phyloP scores from a whole-genome alignment of 2,113 vertebrate species.

The Ochotona curzoniae region DNA sequence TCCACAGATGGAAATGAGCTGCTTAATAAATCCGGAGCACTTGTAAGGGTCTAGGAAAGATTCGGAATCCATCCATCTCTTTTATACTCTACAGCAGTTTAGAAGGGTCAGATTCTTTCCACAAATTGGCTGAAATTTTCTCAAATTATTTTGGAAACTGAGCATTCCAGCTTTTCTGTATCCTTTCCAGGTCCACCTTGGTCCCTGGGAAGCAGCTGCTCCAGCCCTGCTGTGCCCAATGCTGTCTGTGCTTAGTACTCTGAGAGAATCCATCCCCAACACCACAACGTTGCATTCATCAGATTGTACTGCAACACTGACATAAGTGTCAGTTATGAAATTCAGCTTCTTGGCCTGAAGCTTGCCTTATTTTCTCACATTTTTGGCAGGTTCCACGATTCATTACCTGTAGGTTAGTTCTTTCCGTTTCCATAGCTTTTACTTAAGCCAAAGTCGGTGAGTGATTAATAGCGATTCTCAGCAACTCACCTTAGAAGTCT shows the following conservation, averaged over 20 bases:
- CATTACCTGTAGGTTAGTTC: neutral
- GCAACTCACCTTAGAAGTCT: neutral
- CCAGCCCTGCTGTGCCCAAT: neutral
- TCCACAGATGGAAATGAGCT: slow-evolving; percentile 1
- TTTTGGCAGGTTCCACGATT: neutral
- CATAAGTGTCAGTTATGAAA: neutral
- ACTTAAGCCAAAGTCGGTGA: neutral
- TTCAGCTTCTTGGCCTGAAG: neutral
- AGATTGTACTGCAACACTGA: neutral
- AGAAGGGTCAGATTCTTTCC: slow-evolving; percentile 2
- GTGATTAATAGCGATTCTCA: neutral
- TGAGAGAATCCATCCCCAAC: neutral
- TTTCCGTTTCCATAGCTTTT: neutral
- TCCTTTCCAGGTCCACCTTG: neutral
- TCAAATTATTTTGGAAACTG: slow-evolving; percentile 40
- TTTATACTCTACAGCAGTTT: slow-evolving; percentile 34
- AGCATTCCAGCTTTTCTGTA: neutral
- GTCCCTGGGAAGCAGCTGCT: neutral
- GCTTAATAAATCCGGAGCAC: slow-evolving; percentile 1
- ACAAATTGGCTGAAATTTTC: slow-evolving; percentile 54
- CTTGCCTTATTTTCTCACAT: slow-evolving; percentile 16
- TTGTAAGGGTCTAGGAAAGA: neutral
- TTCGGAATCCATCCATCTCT: slow-evolving; percentile 27
- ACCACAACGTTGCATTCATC: neutral
- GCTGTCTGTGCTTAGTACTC: neutral